phyloP scores from a whole-genome alignment of 2,113 vertebrate species.

The Eulemur rufifrons region DNA sequence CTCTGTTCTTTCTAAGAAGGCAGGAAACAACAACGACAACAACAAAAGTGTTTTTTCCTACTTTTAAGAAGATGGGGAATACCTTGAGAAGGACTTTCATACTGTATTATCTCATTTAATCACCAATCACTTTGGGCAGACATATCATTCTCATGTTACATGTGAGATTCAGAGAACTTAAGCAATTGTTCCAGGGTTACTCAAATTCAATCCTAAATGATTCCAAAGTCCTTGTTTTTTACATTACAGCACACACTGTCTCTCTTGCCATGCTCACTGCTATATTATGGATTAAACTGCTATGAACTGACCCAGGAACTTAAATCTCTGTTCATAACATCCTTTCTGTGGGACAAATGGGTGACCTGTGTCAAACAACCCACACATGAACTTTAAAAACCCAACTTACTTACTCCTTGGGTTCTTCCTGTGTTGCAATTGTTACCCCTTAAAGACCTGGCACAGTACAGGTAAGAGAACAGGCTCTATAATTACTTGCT shows the following conservation, averaged over 20 bases:
- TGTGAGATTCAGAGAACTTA: background rate
- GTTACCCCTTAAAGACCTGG: background rate
- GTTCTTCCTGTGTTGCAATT: background rate
- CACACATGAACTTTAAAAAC: background rate
- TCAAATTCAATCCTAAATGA: background rate
- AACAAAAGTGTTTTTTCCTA: background rate
- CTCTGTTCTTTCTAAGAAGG: slow-evolving; percentile 6
- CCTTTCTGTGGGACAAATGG: background rate
- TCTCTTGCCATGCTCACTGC: background rate
- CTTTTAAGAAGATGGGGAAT: background rate
- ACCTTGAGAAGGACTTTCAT: slow-evolving; percentile 13
- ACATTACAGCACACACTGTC: background rate
- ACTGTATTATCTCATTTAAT: background rate
- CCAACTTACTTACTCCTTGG: background rate
- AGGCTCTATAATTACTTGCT: background rate
- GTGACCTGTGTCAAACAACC: background rate
- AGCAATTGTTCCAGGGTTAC: background rate
- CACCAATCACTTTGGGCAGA: background rate
- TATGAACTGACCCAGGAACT: background rate
- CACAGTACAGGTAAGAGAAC: background rate
- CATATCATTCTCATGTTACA: background rate
- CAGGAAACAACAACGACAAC: background rate
- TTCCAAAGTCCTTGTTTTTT: background rate
- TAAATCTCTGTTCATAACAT: background rate
- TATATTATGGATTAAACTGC: background rate